Evolutionary conservation across 2,113 vertebrate species (phyloP), one percentile per base, ranked within the genome.

Genomic region (Ciconia boyciana): DNA sequence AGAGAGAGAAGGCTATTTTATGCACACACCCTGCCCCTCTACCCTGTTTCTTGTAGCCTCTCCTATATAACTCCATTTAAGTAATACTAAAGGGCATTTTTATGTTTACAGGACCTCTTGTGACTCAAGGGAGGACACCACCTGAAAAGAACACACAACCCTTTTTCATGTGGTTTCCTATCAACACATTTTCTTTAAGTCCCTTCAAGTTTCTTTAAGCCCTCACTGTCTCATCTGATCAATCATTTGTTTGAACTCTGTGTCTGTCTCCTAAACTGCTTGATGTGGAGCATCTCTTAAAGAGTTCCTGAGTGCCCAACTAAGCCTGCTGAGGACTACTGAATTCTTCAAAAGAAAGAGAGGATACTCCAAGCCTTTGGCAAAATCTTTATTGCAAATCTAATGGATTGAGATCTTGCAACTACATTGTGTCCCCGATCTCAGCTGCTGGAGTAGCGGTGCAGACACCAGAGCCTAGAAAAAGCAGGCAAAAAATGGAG

Each of bases 261-360:
- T 41, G 7, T 51, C 52, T 84, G 1, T 52, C 48, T 57, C 41
- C 77, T 54, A 43, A 75, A 16, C 36, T 55, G 18, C 68, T 44
- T 77, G 39, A 68, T 36, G 24, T 36, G 51, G 34, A 95, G 60
- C 19, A 62, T 14, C 17, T 92, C 60, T 62, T 44, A 41, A 9
- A 0, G n/a, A 64, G 71, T 13, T 93, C 46, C 51, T 36, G 29
- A 78, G 71, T 48, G n/a, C 17, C 46, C 0, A 0, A 0, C 66
- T 71, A 62, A 92, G 49, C 39, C 81, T 89, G 43, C 44, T 69
- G n/a, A 91, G 36, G 36, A 72, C 65, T n/a, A 36, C 22, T 28
- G 34, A 94, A 86, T 49, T 7, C 68, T 83, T 85, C 89, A 76
- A 72, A 80, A 71, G 66, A 61, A 86, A 91, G 24, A 79, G 20